Evolutionary conservation across 2,888 invertebrate genomes (phyloP).

Genomic region (Venustoraphidia nigricollis): DNA sequence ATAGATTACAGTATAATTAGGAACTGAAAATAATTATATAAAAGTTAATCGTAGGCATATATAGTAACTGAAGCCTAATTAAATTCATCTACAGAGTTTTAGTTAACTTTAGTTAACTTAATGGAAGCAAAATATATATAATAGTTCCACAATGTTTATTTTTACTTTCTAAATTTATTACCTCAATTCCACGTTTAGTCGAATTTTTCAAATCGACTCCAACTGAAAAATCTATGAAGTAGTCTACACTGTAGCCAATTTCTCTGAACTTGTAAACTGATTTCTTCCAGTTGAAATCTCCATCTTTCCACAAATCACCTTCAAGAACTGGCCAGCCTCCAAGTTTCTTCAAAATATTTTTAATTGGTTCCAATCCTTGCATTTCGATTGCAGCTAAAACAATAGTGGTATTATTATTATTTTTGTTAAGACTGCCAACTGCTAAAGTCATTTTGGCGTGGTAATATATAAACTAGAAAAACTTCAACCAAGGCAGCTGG

Average conservation of each 20-base stretch:
- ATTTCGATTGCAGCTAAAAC: conserved; percentile 61
- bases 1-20: conserved; percentile 2
- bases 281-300: conserved; percentile 62
- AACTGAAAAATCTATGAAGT: conserved; percentile 80
- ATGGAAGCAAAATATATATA: neutral
- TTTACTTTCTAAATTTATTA: conserved; percentile 25
- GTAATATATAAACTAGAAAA: no score
- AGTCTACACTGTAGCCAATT: conserved; percentile 75
- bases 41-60: neutral
- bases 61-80: neutral
- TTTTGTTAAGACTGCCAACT: neutral
- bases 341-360: conserved; percentile 52
- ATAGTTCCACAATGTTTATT: neutral
- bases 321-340: conserved; percentile 92
- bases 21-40: no score
- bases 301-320: conserved; percentile 55
- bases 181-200: conserved; percentile 68
- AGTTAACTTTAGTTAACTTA: neutral
- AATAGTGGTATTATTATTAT: conserved; percentile 2
- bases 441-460: no score
- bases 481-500: no score
- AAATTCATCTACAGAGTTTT: neutral
- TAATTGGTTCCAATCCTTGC: conserved; percentile 58
- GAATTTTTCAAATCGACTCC: conserved; percentile 83
- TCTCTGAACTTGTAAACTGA: conserved; percentile 68